A percentile compares a stretch with the other conserved stretches of the same genome.
phyloP scores from a whole-genome alignment of 2,113 vertebrate genomes.

The Ginglymostoma cirratum region DNA sequence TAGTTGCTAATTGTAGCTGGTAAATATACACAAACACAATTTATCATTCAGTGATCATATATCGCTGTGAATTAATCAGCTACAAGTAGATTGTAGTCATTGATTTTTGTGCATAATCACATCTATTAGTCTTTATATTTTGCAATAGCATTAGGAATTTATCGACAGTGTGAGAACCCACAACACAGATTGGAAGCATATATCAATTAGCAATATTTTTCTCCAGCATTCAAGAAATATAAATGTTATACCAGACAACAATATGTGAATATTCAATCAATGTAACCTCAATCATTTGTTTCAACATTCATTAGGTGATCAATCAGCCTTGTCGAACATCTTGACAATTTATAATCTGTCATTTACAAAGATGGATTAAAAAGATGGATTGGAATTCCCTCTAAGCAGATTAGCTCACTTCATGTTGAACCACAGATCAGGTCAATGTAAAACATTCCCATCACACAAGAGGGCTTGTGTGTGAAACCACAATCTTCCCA shows the following conservation, averaged over 20 bases:
- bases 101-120: slow-evolving; percentile 20
- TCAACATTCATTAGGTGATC: slow-evolving; percentile 18
- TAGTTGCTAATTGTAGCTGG: not conserved
- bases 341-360: slow-evolving; percentile 7
- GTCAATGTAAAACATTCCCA: not conserved
- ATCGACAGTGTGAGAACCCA: not conserved
- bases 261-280: slow-evolving; percentile 25
- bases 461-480: not conserved
- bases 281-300: not conserved
- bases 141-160: slow-evolving; percentile 3
- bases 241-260: not conserved
- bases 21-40: slow-evolving; percentile 14
- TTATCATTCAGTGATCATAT: slow-evolving; percentile 27
- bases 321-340: slow-evolving; percentile 17
- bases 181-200: not conserved
- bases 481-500: not conserved
- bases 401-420: not conserved
- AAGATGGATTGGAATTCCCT: slow-evolving; percentile 10
- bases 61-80: slow-evolving; percentile 28
- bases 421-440: not conserved
- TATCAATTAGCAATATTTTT: slow-evolving; percentile 32
- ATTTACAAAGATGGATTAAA: slow-evolving; percentile 27
- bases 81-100: slow-evolving; percentile 6
- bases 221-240: not conserved
- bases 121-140: slow-evolving; percentile 11